Conservation (phyloP, 2,113 vertebrate genomes). For the Hyperoodon ampullatus region DNA sequence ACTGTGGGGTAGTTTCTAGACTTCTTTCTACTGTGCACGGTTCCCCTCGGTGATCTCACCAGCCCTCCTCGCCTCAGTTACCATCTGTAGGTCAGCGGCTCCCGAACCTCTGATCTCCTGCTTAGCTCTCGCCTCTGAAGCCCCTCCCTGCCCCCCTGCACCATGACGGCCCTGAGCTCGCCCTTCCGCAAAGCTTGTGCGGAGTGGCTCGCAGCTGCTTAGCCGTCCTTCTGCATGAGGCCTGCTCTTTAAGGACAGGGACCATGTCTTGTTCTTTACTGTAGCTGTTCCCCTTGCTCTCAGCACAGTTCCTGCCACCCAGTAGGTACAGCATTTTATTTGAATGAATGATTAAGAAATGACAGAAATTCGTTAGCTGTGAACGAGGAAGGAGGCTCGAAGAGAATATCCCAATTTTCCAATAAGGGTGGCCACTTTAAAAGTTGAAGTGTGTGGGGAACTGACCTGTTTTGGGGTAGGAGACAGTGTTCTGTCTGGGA, state of each 20-base stretch:
- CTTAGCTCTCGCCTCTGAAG: not conserved
- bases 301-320: not conserved
- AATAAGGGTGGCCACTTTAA: too few species aligned
- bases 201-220: fast-evolving
- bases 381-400: not conserved
- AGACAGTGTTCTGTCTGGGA: not conserved
- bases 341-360: not conserved
- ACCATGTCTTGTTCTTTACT: not conserved
- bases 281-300: fast-evolving
- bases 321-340: not conserved
- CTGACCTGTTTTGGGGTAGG: not conserved
- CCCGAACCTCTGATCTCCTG: not conserved
- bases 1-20: not conserved
- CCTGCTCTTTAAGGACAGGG: not conserved
- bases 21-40: not conserved
- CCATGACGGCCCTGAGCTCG: fast-evolving
- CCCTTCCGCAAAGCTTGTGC: not conserved
- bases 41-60: not conserved
- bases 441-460: not conserved
- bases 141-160: fast-evolving
- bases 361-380: not conserved
- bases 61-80: not conserved
- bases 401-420: not conserved
- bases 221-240: fast-evolving
- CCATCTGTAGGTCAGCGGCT: not conserved